These are phyloP conservation scores for Epinotia demarniana DNA, from an alignment of 2,888 invertebrate genomes.

Conservation along the genomic window DNA sequence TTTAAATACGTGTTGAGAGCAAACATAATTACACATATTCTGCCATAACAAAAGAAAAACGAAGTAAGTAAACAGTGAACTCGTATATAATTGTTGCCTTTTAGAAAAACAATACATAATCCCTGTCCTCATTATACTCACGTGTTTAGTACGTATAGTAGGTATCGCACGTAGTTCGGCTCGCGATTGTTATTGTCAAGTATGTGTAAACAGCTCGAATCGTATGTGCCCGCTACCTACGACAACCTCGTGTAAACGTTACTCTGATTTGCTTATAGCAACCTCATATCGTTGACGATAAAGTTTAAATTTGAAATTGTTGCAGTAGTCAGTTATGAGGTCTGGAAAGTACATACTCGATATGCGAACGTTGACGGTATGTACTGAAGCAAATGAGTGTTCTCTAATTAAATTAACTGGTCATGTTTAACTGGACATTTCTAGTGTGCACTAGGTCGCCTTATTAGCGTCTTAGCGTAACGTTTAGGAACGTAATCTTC, in stretches of 20 bases:
- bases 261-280: neutral
- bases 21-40: conserved; percentile 20
- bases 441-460: conserved; percentile 34
- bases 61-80: conserved; percentile 3
- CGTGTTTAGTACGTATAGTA: conserved; percentile 43
- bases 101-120: conserved; percentile 44
- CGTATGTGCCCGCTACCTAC: conserved; percentile 52
- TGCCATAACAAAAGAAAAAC: conserved; percentile 12
- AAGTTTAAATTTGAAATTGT: conserved; percentile 6
- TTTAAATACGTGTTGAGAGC: conserved; percentile 23
- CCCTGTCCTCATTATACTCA: conserved; percentile 53
- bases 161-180: conserved; percentile 50
- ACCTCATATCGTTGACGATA: neutral
- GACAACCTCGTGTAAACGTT: conserved; percentile 3
- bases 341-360: conserved; percentile 1
- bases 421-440: conserved; percentile 47
- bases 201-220: conserved; percentile 69
- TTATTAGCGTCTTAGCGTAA: conserved; percentile 43
- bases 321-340: neutral
- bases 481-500: conserved; percentile 24
- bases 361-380: conserved; percentile 53
- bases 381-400: conserved; percentile 45
- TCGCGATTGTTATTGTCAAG: conserved; percentile 68
- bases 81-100: conserved; percentile 15
- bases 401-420: conserved; percentile 51